These are phyloP conservation scores for Clinocottus analis DNA, from an alignment of 2,113 vertebrate genomes.

Conservation along the genomic window DNA sequence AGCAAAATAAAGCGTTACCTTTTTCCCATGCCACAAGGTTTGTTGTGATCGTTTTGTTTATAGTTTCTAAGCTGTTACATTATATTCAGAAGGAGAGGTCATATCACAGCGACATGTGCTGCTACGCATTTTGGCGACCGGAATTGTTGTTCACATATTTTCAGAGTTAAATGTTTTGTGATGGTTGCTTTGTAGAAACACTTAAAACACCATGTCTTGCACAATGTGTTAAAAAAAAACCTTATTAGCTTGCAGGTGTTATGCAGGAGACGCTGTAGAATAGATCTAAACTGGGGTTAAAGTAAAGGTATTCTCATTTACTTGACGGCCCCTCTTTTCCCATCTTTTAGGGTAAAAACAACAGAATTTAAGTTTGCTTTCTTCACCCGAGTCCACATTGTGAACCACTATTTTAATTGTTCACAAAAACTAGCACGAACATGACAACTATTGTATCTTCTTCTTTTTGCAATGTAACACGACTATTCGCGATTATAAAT, in stretches of 20 bases:
- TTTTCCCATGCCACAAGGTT: constrained; percentile 1
- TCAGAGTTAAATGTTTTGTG: neutral
- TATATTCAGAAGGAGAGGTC: neutral
- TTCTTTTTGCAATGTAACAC: neutral
- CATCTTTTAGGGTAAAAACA: neutral
- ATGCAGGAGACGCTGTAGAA: neutral
- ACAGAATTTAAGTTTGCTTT: neutral
- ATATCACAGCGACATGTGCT: neutral
- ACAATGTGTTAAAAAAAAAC: neutral
- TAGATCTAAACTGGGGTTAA: neutral
- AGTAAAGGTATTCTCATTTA: neutral
- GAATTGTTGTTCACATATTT: neutral
- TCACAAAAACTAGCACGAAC: neutral
- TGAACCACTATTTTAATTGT: neutral
- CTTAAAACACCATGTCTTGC: neutral
- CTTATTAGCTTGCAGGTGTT: neutral
- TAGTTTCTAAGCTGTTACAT: neutral
- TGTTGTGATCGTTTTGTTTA: neutral
- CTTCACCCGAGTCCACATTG: neutral
- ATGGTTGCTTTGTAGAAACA: neutral
- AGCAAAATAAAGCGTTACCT: constrained; percentile 2
- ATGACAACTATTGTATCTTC: neutral
- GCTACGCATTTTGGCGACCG: neutral
- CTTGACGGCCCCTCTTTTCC: neutral
- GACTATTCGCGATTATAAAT: neutral